These are phyloP conservation scores for Kradibia gibbosae DNA, from an alignment of 1,140 invertebrate genomes.

Conservation along the genomic window DNA sequence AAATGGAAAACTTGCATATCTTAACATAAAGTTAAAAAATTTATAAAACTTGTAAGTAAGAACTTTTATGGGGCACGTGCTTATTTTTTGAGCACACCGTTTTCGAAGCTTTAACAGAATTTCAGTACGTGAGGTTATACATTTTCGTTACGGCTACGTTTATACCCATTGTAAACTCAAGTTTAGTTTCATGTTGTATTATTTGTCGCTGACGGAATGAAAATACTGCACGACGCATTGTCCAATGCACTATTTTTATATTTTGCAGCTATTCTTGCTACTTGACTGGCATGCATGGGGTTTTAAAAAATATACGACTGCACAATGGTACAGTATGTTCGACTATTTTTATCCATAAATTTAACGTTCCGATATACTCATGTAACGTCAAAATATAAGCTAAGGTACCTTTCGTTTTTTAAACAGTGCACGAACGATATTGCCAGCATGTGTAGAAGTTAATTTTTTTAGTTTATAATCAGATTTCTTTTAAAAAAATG, in stretches of 20 bases:
- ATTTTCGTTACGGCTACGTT: conserved; percentile 43
- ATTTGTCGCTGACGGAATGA: conserved; percentile 45
- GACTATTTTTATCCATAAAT: conserved; percentile 47
- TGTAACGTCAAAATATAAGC: conserved; percentile 36
- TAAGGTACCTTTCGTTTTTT: conserved; percentile 10
- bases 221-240: conserved; percentile 41
- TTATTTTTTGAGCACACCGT: conserved; percentile 37
- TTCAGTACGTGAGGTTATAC: conserved; percentile 34
- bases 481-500: no score
- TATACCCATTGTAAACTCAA: conserved; percentile 45
- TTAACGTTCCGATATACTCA: conserved; percentile 24
- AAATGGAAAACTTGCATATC: conserved; percentile 6
- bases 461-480: background rate
- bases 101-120: conserved; percentile 42
- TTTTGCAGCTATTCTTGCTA: conserved; percentile 42
- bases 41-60: conserved; percentile 43
- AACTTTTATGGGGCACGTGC: conserved; percentile 36
- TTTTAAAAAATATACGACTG: conserved; percentile 39
- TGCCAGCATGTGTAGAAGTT: background rate
- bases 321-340: background rate
- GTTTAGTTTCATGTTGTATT: conserved; percentile 38
- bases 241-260: conserved; percentile 42
- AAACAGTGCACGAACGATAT: background rate
- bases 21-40: conserved; percentile 13
- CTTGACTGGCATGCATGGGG: conserved; percentile 36